These are phyloP conservation scores for Protobothrops mucrosquamatus DNA, from an alignment of 2,113 vertebrate genomes.

Conservation along the genomic window DNA sequence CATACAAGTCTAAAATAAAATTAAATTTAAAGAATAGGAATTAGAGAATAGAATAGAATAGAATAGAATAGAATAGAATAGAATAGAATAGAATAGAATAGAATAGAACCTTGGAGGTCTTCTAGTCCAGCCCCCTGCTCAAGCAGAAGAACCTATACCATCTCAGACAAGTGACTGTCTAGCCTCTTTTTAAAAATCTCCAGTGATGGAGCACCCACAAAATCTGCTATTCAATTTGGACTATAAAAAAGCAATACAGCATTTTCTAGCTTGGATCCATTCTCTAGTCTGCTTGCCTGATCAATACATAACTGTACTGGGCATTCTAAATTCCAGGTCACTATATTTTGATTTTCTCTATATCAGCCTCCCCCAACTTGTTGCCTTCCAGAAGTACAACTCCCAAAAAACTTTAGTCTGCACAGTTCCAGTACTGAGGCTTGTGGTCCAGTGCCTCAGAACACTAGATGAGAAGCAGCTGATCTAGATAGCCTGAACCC, in stretches of 20 bases:
- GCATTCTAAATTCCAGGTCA: fast-evolving
- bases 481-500: neutral
- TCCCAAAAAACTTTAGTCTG: neutral
- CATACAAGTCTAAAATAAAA: neutral
- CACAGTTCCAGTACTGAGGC: neutral
- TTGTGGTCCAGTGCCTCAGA: neutral
- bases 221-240: slow-evolving; percentile 1
- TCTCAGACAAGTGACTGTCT: too few species aligned
- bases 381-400: neutral
- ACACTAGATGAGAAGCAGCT: neutral
- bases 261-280: neutral
- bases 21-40: neutral
- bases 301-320: neutral
- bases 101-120: neutral
- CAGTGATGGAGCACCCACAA: too few species aligned
- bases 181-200: too few species aligned
- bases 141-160: too few species aligned
- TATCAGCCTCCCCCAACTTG: neutral
- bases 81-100: too few species aligned
- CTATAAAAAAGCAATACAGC: neutral
- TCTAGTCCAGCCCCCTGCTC: too few species aligned
- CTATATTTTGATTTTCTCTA: neutral
- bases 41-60: neutral
- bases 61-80: too few species aligned
- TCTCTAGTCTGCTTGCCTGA: neutral